Conservation (phyloP, 2,888 invertebrate species). For the Molanna angustata region DNA sequence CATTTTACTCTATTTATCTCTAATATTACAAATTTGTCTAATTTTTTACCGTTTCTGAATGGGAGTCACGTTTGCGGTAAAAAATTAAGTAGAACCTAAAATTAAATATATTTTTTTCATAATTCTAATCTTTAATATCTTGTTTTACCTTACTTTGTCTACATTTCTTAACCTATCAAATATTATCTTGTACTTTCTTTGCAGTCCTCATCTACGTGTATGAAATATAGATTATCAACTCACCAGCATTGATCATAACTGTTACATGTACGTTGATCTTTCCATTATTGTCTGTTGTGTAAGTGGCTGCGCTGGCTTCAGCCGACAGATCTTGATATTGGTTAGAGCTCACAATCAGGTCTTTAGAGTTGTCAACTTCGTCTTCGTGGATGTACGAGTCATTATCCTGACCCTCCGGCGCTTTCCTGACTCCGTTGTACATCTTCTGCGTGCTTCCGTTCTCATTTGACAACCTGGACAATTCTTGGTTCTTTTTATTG, state of each 20-base stretch:
- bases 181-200: no score
- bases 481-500: slow-evolving; percentile 13
- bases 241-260: slow-evolving; percentile 76
- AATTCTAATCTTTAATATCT: no score
- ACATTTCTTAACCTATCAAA: no score
- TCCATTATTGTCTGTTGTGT: slow-evolving; percentile 75
- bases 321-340: slow-evolving; percentile 53
- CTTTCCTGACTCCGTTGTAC: slow-evolving; percentile 58
- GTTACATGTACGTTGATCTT: slow-evolving; percentile 88
- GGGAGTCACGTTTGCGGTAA: no score
- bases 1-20: no score
- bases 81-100: no score
- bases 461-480: slow-evolving; percentile 4
- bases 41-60: no score
- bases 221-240: no score
- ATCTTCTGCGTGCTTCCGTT: slow-evolving; percentile 1
- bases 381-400: slow-evolving; percentile 64
- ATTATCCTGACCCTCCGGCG: slow-evolving; percentile 81
- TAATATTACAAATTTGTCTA: no score
- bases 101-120: no score
- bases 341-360: slow-evolving; percentile 46
- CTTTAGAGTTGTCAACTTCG: slow-evolving; percentile 58
- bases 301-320: slow-evolving; percentile 52
- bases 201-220: no score
- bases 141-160: no score